Base-by-base conservation (phyloP, 2,113 vertebrate species). In the Procapra przewalskii region DNA sequence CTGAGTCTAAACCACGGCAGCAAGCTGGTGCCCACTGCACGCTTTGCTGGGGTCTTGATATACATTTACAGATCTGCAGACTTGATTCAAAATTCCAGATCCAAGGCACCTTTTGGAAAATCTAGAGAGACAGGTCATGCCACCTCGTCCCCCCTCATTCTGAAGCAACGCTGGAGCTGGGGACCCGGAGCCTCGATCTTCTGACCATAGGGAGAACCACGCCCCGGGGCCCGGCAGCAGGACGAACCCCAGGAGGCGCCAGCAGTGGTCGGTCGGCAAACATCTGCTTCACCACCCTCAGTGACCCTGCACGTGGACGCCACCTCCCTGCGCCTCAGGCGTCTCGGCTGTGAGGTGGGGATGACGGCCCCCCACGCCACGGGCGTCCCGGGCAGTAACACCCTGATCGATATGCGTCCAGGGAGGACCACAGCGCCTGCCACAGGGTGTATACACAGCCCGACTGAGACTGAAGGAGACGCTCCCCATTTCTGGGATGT, bases 181-280 rank as follows among this genome's bases (percentile, higher is more conserved):
- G n/a, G 11, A 40, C 57, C 40, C 1, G 12, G 55, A 54, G 23
- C 11, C 43, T 64, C 9, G 0, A 3, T 21, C 33, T 23, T 43
- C 29, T 21, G 25, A 40, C 77, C 33, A 33, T 0, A 1, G 29
- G 67, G 31, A 25, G 8, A 62, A 43, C 71, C 8, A 10, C 0
- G 0, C 7, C 4, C 29, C 7, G 1, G 2, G 6, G 13, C 21
- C 36, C 3, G 27, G 45, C 31, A 19, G 23, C 15, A 0, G 33
- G 36, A 60, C 7, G 3, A 16, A 16, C 25, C 55, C 60, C 15
- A 29, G n/a, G 31, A 27, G 75, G 12, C 9, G 1, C 45, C 40
- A n/a, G 2, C 21, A 12, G 81, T 13, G 19, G 71, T 7, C 7
- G 5, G 60, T 19, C 1, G 3, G 55, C 57, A 43, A 29, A 43